phyloP scores from a whole-genome alignment of 2,113 vertebrate species.

The Gallinago paraguaiae region DNA sequence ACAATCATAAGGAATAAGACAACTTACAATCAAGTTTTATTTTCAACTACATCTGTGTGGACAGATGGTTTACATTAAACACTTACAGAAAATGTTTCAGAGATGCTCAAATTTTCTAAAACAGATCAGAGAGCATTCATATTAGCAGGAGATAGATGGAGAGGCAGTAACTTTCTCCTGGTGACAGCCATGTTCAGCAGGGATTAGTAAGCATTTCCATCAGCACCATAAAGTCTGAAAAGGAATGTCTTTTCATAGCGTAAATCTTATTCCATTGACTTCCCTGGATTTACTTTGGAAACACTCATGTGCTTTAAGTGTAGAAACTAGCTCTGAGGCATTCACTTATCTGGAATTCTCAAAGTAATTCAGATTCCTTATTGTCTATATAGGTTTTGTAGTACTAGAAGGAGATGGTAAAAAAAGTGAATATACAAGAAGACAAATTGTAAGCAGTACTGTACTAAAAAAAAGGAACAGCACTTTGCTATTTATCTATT shows the following conservation, averaged over 20 bases:
- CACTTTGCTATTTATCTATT: neutral
- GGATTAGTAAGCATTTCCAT: neutral
- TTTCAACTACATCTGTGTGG: neutral
- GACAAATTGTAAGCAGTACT: neutral
- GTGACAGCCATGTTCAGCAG: neutral
- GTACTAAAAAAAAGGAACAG: neutral
- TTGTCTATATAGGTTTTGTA: neutral
- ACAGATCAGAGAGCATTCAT: neutral
- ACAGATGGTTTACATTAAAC: neutral
- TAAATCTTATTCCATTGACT: neutral
- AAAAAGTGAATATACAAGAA: neutral
- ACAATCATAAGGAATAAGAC: neutral
- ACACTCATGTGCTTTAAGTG: neutral
- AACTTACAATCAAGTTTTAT: neutral
- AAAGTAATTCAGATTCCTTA: neutral
- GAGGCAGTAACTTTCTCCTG: neutral
- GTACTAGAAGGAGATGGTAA: neutral
- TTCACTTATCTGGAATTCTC: neutral
- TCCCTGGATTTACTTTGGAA: neutral
- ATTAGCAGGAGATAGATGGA: neutral
- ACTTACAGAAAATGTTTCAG: neutral
- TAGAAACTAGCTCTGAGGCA: neutral
- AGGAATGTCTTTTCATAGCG: neutral
- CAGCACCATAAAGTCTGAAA: neutral
- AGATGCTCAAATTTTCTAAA: neutral